Conservation (phyloP, 1,140 invertebrate genomes). For the Neoseiulus cucumeris region DNA sequence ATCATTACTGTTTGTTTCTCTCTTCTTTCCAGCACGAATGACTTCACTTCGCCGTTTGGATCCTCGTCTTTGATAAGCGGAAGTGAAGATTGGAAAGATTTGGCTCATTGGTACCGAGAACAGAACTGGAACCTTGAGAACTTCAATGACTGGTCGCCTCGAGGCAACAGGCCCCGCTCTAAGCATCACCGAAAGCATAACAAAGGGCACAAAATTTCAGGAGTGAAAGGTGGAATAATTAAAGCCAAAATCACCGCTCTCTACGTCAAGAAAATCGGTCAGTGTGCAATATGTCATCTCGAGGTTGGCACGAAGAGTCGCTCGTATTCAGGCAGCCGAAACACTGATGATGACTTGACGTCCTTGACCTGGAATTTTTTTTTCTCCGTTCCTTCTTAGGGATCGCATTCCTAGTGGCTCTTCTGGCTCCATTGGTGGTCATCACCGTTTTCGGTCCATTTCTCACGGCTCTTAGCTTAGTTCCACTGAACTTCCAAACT, state of each 20-base stretch:
- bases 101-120: conserved; percentile 7
- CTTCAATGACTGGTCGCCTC: not conserved
- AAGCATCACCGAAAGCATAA: not conserved
- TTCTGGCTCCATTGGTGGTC: not conserved
- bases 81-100: not conserved
- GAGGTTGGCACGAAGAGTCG: not conserved
- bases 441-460: conserved; percentile 1
- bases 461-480: not conserved
- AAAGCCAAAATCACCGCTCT: not conserved
- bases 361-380: not conserved
- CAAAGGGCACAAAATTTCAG: not conserved
- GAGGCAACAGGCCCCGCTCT: not conserved
- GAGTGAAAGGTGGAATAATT: not conserved
- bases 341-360: not conserved
- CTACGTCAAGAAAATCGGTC: conserved; percentile 8
- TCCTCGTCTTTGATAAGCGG: not conserved
- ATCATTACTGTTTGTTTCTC: no score
- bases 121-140: not conserved
- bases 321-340: not conserved
- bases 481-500: not conserved
- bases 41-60: no score
- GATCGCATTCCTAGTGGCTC: not conserved
- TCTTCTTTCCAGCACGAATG: no score
- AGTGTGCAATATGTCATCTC: not conserved
- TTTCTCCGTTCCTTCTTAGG: not conserved